Evolutionary conservation across 2,888 invertebrate genomes (phyloP).

Genomic region (Mesoligia furuncula): DNA sequence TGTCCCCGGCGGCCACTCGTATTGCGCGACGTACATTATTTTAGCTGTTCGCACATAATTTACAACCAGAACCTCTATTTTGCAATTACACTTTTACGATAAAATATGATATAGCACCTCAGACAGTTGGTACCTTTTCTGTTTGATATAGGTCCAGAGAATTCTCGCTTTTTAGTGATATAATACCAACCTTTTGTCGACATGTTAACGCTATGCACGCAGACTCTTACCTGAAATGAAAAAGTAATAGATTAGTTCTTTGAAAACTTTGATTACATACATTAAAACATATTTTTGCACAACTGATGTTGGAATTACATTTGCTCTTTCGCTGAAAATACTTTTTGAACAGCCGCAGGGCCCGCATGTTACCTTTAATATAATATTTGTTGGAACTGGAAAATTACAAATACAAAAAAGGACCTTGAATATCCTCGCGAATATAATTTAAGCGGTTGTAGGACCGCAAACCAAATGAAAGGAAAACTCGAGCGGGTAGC

Average conservation of each 20-base stretch:
- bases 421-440: constrained; percentile 20
- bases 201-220: constrained; percentile 30
- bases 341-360: constrained; percentile 12
- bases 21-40: constrained; percentile 74
- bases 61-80: constrained; percentile 74
- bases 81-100: constrained; percentile 68
- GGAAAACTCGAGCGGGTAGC: constrained; percentile 43
- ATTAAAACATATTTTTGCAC: constrained; percentile 24
- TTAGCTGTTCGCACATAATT: constrained; percentile 78
- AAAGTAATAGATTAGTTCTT: constrained; percentile 51
- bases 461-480: constrained; percentile 43
- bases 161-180: constrained; percentile 39
- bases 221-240: constrained; percentile 62
- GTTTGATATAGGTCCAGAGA: constrained; percentile 47
- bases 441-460: constrained; percentile 36
- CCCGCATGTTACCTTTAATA: constrained; percentile 12
- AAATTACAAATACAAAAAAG: constrained; percentile 27
- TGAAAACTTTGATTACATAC: constrained; percentile 45
- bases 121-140: constrained; percentile 52
- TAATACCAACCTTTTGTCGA: constrained; percentile 55
- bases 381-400: constrained; percentile 12
- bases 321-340: background rate
- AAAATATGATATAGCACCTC: constrained; percentile 58
- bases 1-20: constrained; percentile 78
- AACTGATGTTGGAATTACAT: constrained; percentile 35